phyloP scores from a whole-genome alignment of 2,797 vertebrate species.

The Ispidina picta region DNA sequence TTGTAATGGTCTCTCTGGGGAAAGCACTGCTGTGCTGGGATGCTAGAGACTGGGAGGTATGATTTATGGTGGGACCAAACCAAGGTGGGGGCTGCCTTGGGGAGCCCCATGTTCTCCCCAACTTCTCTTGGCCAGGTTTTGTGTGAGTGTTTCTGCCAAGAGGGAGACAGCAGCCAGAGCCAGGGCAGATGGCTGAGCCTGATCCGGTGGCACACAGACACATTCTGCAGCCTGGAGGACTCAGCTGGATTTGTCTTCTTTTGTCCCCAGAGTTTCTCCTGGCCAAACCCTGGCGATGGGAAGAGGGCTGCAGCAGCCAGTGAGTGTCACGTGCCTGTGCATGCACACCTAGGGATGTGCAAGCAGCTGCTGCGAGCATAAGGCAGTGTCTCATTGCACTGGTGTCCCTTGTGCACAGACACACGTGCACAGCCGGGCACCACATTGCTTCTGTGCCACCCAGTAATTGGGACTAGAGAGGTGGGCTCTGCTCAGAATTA shows the following conservation, averaged over 20 bases:
- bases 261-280: background rate
- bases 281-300: background rate
- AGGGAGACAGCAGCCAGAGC: rapidly evolving
- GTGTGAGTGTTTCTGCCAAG: background rate
- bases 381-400: background rate
- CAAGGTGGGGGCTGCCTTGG: background rate
- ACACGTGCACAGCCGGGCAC: rapidly evolving
- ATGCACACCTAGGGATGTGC: rapidly evolving
- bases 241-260: background rate
- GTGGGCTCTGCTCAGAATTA: background rate
- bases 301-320: background rate
- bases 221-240: background rate
- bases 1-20: background rate
- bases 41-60: background rate
- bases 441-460: rapidly evolving
- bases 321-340: background rate
- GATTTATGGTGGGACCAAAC: rapidly evolving
- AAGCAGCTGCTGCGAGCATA: background rate
- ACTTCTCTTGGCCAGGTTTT: background rate
- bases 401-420: background rate
- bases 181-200: background rate
- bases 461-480: background rate
- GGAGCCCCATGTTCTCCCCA: rapidly evolving
- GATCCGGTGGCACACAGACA: rapidly evolving
- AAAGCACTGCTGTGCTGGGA: background rate